Base-by-base conservation (phyloP, 2,888 invertebrate genomes). In the Tyria jacobaeae region DNA sequence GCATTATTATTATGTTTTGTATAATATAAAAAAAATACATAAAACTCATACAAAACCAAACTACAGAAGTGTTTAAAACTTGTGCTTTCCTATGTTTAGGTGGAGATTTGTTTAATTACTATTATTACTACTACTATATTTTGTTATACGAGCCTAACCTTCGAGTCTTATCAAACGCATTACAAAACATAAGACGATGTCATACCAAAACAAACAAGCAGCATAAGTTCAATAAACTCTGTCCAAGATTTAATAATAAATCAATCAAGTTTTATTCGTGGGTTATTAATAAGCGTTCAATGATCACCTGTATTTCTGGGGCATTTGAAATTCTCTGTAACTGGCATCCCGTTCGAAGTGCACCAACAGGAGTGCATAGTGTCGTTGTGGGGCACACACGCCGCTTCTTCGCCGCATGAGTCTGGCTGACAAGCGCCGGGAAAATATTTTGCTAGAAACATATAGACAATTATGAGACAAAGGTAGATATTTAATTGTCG, bases 341-440 rank as follows among this genome's bases (percentile, higher is more conserved):
- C 95, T 2, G 92, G 91, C 35, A 93, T 91, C n/a, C 89, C 88
- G 79, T 96, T 95, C 79, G 95, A 95, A 4, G 96, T 95, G 79
- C 96, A 96, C 3, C 95, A 85, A 78, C 76, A 76, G 54, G 59
- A 76, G 75, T 95, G 94, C 24, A 90, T 91, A 62, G 86, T 85
- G 64, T 84, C 83, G 58, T 94, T 92, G 44, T 86, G 78, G 60
- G 89, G 87, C 25, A 84, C 87, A 77, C 96, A 96, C 1, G 96
- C 96, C 0, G 95, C 95, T 68, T 95, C 96, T 27, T 86, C 89
- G 1, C 94, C 94, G 77, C 96, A 96, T 39, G 94, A 91, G 5
- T 89, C 88, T 2, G 89, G 87, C 24, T 80, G 71, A 70, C 94
- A 94, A 15, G 81, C 75, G 14, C 94, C 94, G 0, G 64, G 62